phyloP scores from a whole-genome alignment of 2,113 vertebrate species.

The Psittacula cyanocephala region DNA sequence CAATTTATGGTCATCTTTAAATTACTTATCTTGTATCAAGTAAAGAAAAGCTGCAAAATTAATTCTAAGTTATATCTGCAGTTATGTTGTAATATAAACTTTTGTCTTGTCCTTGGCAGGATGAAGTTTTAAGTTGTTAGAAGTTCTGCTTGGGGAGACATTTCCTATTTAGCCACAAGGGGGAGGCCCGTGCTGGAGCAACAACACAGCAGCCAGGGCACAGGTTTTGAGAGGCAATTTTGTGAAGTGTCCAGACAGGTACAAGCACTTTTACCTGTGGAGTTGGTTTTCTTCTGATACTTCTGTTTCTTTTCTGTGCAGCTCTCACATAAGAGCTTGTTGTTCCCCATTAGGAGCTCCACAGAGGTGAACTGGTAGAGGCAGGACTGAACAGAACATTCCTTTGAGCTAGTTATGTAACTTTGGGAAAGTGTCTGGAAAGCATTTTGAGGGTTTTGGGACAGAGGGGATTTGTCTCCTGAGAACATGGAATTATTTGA shows the following conservation, averaged over 20 bases:
- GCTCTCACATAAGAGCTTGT: slow-evolving; percentile 94
- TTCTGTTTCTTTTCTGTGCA: slow-evolving; percentile 88
- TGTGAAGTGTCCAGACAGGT: background rate
- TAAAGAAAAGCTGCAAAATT: background rate
- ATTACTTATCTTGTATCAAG: background rate
- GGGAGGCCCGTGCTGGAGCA: background rate
- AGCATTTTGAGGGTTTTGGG: slow-evolving; percentile 79
- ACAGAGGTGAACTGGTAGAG: slow-evolving; percentile 95
- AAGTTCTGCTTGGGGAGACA: background rate
- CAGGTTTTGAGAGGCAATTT: background rate
- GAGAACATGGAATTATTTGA: slow-evolving; percentile 47
- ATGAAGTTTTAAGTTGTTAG: background rate
- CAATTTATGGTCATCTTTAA: background rate
- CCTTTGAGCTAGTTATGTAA: slow-evolving; percentile 91
- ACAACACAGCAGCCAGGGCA: background rate
- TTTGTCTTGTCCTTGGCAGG: background rate
- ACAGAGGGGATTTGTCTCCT: slow-evolving; percentile 36
- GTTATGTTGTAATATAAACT: background rate
- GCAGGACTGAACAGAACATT: slow-evolving; percentile 97
- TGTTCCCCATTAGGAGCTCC: slow-evolving; percentile 97
- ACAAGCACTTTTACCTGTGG: slow-evolving; percentile 72
- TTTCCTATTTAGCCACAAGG: background rate
- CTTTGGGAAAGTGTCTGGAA: slow-evolving; percentile 94
- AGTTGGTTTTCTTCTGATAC: slow-evolving; percentile 77
- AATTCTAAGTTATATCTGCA: background rate